A percentile compares a stretch with the other conserved stretches of the same genome.
Conservation (phyloP, 2,113 vertebrate species). For the Platycercus adscitus region DNA sequence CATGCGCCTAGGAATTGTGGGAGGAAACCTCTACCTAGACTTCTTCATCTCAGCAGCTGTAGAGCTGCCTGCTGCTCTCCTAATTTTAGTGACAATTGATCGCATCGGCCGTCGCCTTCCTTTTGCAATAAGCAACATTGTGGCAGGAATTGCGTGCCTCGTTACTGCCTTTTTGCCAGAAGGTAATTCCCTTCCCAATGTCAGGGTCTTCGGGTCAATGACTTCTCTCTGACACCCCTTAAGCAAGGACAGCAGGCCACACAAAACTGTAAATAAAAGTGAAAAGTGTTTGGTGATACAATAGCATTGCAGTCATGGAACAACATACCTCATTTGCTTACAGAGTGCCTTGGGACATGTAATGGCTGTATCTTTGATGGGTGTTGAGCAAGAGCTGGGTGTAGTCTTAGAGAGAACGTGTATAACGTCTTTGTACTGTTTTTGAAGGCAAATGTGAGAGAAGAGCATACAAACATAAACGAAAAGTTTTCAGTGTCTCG, state of each 20-base stretch:
- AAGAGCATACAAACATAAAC: not conserved
- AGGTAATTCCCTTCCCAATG: slow-evolving; percentile 67
- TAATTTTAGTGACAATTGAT: slow-evolving; percentile 90
- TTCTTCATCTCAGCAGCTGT: slow-evolving; percentile 88
- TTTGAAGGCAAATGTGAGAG: not conserved
- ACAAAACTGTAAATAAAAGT: not conserved
- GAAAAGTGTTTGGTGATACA: not conserved
- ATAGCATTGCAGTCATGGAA: not conserved
- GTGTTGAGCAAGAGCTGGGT: not conserved
- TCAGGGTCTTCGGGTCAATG: not conserved
- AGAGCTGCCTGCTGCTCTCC: slow-evolving; percentile 86
- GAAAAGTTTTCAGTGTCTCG: not conserved
- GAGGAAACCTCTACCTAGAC: slow-evolving; percentile 88
- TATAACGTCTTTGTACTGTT: not conserved
- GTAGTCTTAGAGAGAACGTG: not conserved
- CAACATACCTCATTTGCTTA: not conserved
- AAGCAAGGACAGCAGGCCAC: not conserved
- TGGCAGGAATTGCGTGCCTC: slow-evolving; percentile 83
- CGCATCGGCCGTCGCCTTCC: slow-evolving; percentile 87
- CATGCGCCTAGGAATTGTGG: slow-evolving; percentile 89
- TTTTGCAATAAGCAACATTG: slow-evolving; percentile 82
- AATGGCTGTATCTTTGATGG: not conserved
- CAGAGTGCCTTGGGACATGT: not conserved
- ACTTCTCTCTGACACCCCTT: not conserved
- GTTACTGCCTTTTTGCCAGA: slow-evolving; percentile 87